Evolutionary conservation across 2,888 invertebrate genomes (phyloP).

Genomic region (Sinohyriopsis cumingii): DNA sequence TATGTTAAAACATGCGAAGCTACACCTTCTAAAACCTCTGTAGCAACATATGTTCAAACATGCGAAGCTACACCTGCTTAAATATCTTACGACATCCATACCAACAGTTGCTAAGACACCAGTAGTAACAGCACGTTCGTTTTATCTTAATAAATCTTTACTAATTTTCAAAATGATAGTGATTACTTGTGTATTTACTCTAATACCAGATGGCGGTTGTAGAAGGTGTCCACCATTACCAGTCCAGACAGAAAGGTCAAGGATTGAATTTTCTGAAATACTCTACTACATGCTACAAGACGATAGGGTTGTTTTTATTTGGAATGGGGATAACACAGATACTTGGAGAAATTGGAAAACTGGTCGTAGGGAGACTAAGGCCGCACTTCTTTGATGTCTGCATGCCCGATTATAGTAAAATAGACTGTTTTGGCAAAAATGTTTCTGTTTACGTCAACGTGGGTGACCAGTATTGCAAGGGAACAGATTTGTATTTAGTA

Average conservation of each 20-base stretch:
- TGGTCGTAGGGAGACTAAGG: slow-evolving; percentile 90
- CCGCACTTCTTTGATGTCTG: slow-evolving; percentile 95
- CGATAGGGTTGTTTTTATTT: slow-evolving; percentile 79
- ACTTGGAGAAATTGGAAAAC: slow-evolving; percentile 93
- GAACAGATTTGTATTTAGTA: slow-evolving; percentile 22
- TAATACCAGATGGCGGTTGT: not conserved
- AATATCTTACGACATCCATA: too few relatives aligned
- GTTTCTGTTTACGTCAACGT: slow-evolving; percentile 22
- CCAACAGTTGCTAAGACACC: too few relatives aligned
- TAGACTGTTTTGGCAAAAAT: slow-evolving; percentile 1
- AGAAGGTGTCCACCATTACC: not conserved
- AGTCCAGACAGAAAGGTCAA: not conserved
- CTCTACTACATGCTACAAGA: not conserved
- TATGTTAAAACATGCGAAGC: too few relatives aligned
- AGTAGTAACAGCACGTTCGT: too few relatives aligned
- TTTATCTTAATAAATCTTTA: too few relatives aligned
- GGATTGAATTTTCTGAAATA: not conserved
- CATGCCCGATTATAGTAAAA: slow-evolving; percentile 75
- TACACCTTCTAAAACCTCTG: too few relatives aligned
- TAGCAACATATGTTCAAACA: too few relatives aligned
- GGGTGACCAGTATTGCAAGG: slow-evolving; percentile 46
- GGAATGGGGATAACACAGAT: slow-evolving; percentile 88
- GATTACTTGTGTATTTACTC: not conserved
- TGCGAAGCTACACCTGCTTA: too few relatives aligned
- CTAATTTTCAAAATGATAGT: too few relatives aligned